Conservation (phyloP, 2,113 vertebrate species). For the Diglossa brunneiventris region DNA sequence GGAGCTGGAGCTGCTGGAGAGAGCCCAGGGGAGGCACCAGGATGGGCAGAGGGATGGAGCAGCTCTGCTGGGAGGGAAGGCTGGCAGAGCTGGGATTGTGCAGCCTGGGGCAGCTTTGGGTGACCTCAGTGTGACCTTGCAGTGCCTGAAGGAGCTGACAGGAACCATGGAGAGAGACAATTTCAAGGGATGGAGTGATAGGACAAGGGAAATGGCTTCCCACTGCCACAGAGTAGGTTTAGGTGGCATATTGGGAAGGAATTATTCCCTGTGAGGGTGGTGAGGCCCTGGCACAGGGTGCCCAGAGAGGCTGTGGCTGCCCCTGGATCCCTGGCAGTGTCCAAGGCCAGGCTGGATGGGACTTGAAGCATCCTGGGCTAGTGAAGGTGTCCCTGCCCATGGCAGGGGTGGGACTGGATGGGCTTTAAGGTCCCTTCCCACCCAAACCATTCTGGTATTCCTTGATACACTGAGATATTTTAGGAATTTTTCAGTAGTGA, state of each 20-base stretch:
- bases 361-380: fast-evolving
- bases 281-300: neutral
- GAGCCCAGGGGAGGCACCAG: neutral
- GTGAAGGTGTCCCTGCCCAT: neutral
- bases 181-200: too few species aligned
- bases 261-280: fast-evolving
- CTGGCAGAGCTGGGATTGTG: neutral
- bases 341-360: fast-evolving
- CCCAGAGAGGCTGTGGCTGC: neutral
- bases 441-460: neutral
- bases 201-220: neutral
- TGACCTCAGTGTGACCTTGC: neutral
- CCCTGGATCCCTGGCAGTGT: neutral
- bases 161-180: neutral
- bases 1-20: neutral
- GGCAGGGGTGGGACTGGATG: too few species aligned
- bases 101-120: neutral
- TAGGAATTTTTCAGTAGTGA: neutral
- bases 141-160: fast-evolving
- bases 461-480: neutral
- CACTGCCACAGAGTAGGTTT: fast-evolving
- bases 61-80: neutral
- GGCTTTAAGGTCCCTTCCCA: neutral
- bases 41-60: neutral
- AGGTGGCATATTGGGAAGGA: neutral